A percentile compares a stretch with the other conserved stretches of the same genome.
These are phyloP conservation scores for Drosophila kikkawai DNA, from an alignment of 1,140 invertebrate genomes.

Conservation along the genomic window DNA sequence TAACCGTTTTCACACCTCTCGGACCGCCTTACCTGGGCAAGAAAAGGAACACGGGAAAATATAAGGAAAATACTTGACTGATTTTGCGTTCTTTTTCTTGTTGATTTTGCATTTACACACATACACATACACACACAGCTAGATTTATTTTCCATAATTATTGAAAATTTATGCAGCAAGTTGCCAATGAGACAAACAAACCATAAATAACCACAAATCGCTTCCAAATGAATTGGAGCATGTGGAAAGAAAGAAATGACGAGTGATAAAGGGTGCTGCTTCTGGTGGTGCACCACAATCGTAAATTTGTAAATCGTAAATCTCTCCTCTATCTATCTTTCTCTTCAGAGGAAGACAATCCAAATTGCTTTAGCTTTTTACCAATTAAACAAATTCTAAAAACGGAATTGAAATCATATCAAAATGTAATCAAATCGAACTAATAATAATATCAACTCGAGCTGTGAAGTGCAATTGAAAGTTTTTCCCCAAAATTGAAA, in stretches of 20 bases:
- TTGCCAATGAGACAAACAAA: constrained; percentile 51
- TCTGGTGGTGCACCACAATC: neutral
- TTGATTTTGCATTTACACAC: constrained; percentile 65
- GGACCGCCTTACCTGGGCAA: constrained; percentile 7
- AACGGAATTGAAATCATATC: constrained; percentile 1
- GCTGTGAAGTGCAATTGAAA: constrained; percentile 49
- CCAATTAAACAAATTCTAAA: constrained; percentile 39
- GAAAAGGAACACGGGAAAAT: neutral
- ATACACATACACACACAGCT: constrained; percentile 7
- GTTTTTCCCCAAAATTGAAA: neutral
- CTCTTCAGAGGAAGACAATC: neutral
- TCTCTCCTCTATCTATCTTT: constrained; percentile 15
- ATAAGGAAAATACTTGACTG: constrained; percentile 66
- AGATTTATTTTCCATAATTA: constrained; percentile 52
- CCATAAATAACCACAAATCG: constrained; percentile 50
- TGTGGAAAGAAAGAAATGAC: constrained; percentile 9
- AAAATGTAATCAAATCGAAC: constrained; percentile 33
- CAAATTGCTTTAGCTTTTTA: constrained; percentile 25
- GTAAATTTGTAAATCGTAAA: constrained; percentile 31
- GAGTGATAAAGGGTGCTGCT: constrained; percentile 20
- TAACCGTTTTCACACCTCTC: constrained; percentile 74
- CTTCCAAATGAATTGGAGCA: constrained; percentile 50
- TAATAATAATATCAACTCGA: constrained; percentile 44
- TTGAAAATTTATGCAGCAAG: constrained; percentile 47
- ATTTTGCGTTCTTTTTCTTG: constrained; percentile 62